A percentile compares a stretch with the other conserved stretches of the same genome.
Conservation (phyloP, 2,113 vertebrate species). For the Castor canadensis region DNA sequence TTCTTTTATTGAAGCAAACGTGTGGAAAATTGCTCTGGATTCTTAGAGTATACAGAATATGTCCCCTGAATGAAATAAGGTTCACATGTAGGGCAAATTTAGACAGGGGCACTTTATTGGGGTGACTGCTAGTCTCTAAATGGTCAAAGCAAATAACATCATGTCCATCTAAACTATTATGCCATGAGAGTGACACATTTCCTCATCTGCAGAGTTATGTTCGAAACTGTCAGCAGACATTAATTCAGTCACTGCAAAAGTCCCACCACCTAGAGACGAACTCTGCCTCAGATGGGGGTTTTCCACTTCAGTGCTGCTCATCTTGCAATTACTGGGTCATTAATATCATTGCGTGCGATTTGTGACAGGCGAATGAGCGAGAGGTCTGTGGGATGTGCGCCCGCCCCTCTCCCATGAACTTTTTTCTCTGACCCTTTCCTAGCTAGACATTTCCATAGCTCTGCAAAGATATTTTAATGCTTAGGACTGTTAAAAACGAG, state of each 20-base stretch:
- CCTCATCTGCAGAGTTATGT: conserved; percentile 81
- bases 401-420: conserved; percentile 67
- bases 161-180: conserved; percentile 76
- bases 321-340: conserved; percentile 86
- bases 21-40: conserved; percentile 86
- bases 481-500: background rate
- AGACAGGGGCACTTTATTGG: conserved; percentile 77
- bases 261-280: conserved; percentile 86
- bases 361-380: conserved; percentile 81
- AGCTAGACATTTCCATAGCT: conserved; percentile 43
- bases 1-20: conserved; percentile 86
- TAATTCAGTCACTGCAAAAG: conserved; percentile 84
- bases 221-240: conserved; percentile 88
- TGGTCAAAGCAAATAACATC: conserved; percentile 83
- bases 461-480: conserved; percentile 52
- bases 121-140: conserved; percentile 78
- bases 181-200: conserved; percentile 78
- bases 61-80: conserved; percentile 78
- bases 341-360: conserved; percentile 91
- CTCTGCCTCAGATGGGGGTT: conserved; percentile 83
- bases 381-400: conserved; percentile 63
- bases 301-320: conserved; percentile 86
- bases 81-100: conserved; percentile 82
- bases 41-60: conserved; percentile 73
- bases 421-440: conserved; percentile 76